A percentile compares a stretch with the other conserved stretches of the same genome.
Conservation (phyloP, 2,888 invertebrate genomes). For the Bombyx huttoni region DNA sequence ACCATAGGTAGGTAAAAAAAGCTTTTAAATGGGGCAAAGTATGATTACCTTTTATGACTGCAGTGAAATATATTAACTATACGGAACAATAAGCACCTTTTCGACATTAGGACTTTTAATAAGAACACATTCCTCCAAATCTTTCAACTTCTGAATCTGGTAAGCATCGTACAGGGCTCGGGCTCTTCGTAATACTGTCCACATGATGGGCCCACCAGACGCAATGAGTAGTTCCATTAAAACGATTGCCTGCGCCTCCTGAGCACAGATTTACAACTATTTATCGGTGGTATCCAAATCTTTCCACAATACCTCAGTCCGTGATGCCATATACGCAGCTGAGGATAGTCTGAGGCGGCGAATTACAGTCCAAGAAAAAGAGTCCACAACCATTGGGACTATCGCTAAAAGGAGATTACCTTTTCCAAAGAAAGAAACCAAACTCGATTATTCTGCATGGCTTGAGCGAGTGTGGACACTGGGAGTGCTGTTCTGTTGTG, state of each 20-base stretch:
- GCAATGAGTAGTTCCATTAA: slow-evolving; percentile 40
- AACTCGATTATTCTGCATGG: slow-evolving; percentile 43
- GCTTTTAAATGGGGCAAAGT: too few relatives aligned
- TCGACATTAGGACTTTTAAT: slow-evolving; percentile 16
- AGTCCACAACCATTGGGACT: too few relatives aligned
- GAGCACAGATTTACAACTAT: neutral
- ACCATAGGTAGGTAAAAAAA: too few relatives aligned
- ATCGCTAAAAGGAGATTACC: slow-evolving; percentile 13
- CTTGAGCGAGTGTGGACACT: slow-evolving; percentile 27
- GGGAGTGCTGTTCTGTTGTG: slow-evolving; percentile 53
- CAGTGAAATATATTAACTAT: too few relatives aligned
- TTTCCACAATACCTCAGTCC: too few relatives aligned
- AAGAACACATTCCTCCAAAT: slow-evolving; percentile 32
- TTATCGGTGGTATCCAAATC: too few relatives aligned
- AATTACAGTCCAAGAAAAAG: too few relatives aligned
- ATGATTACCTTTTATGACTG: neutral
- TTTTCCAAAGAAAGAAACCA: slow-evolving; percentile 49
- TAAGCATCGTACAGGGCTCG: slow-evolving; percentile 35
- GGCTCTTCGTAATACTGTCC: slow-evolving; percentile 33
- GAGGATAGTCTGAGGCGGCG: too few relatives aligned
- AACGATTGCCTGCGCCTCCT: slow-evolving; percentile 47
- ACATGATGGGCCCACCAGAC: slow-evolving; percentile 51
- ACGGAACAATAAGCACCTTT: slow-evolving; percentile 6
- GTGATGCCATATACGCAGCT: too few relatives aligned
- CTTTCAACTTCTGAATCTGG: slow-evolving; percentile 23